These are phyloP conservation scores for Echinometra lucunter DNA, from an alignment of 53 echinoderm and acorn worm genomes.

Conservation along the genomic window DNA sequence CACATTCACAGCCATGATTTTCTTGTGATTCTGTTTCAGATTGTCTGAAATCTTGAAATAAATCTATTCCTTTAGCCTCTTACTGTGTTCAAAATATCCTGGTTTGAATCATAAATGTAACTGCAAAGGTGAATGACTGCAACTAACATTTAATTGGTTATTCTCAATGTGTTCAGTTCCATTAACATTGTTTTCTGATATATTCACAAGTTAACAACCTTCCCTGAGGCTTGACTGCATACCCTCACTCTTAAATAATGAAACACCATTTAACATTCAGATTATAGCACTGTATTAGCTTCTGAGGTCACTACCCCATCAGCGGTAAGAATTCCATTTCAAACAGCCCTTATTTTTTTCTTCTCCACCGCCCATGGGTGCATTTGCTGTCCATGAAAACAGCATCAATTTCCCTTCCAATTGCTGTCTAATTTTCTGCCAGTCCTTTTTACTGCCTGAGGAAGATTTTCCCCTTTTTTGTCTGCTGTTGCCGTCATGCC, in stretches of 20 bases:
- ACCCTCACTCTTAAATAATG: neutral
- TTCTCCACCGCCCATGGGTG: slow-evolving; percentile 42
- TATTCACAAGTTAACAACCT: slow-evolving; percentile 26
- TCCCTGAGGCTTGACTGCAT: neutral
- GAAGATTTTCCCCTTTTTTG: slow-evolving; percentile 14
- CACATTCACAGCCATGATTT: no score
- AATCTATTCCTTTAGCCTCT: no score
- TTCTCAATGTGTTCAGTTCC: neutral
- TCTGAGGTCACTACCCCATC: slow-evolving; percentile 38
- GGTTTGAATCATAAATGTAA: no score
- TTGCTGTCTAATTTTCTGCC: slow-evolving; percentile 65
- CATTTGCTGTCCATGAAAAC: slow-evolving; percentile 57
- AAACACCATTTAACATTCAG: neutral
- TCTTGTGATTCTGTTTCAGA: no score
- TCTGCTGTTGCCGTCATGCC: slow-evolving; percentile 33
- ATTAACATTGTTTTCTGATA: no score
- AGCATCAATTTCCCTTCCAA: slow-evolving; percentile 59
- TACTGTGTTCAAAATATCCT: no score
- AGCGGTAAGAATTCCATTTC: slow-evolving; percentile 24
- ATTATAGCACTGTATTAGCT: neutral
- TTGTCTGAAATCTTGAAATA: no score
- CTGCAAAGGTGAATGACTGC: no score
- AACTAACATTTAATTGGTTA: no score
- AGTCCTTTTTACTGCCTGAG: slow-evolving; percentile 59
- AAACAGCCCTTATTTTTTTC: slow-evolving; percentile 33